A percentile compares a stretch with the other conserved stretches of the same genome.
phyloP scores from a whole-genome alignment of 2,113 vertebrate species.

The Zapus hudsonius region DNA sequence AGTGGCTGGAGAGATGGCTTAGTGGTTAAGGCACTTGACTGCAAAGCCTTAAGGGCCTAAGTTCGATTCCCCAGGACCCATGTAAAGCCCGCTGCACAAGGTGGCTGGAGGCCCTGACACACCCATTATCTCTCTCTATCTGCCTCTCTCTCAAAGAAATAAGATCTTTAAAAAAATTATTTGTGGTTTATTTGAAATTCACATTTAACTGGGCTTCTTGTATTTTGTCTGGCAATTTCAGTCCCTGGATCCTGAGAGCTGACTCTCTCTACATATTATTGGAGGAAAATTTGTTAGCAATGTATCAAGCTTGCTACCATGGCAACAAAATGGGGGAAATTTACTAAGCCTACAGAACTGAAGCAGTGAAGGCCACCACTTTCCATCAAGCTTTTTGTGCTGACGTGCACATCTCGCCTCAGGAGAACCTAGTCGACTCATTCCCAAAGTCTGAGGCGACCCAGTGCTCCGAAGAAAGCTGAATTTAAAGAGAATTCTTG shows the following conservation, averaged over 20 bases:
- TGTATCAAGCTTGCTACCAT: conserved; percentile 37
- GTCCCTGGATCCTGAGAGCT: neutral
- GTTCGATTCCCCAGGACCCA: no score
- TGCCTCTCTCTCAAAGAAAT: no score
- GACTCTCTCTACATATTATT: conserved; percentile 13
- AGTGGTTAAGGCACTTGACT: no score
- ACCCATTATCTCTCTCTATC: no score
- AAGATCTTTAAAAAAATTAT: no score
- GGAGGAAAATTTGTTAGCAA: conserved; percentile 43
- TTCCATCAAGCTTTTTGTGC: conserved; percentile 37
- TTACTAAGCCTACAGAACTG: conserved; percentile 17
- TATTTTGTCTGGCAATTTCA: conserved; percentile 38
- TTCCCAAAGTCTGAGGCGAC: neutral
- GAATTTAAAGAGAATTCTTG: neutral
- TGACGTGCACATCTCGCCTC: conserved; percentile 7
- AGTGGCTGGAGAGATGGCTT: no score
- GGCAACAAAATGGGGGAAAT: conserved; percentile 28
- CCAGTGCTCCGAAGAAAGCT: neutral
- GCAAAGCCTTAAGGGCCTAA: no score
- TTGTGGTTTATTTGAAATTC: conserved; percentile 18
- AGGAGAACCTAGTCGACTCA: neutral
- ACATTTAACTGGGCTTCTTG: conserved; percentile 3
- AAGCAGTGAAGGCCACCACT: conserved; percentile 7
- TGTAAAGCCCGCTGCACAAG: no score
- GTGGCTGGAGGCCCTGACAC: no score